A percentile compares a stretch with the other conserved stretches of the same genome.
Evolutionary conservation across 2,113 vertebrate genomes (phyloP).

Genomic region (Alaudala cheleensis): DNA sequence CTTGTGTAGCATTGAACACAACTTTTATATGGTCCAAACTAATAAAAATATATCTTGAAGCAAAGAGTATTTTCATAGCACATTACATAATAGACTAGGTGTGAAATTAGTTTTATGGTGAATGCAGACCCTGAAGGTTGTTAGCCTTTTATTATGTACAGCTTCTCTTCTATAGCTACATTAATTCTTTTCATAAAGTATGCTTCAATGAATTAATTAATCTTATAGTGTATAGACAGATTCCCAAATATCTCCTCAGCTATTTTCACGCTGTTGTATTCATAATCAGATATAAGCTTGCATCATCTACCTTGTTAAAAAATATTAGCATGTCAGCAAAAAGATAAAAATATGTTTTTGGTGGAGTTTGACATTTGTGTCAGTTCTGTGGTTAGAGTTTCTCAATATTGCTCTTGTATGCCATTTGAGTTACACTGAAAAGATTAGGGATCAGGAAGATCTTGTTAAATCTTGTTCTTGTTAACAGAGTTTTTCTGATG

Average conservation of each 20-base stretch:
- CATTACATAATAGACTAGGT: slow-evolving; percentile 77
- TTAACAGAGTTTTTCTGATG: background rate
- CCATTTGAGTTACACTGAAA: background rate
- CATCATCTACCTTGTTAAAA: background rate
- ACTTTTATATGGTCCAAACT: background rate
- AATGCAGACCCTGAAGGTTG: slow-evolving; percentile 64
- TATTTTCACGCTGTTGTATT: background rate
- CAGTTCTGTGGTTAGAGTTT: background rate
- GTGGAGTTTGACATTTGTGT: background rate
- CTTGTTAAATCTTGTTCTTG: background rate
- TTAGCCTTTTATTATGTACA: slow-evolving; percentile 61
- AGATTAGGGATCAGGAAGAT: background rate
- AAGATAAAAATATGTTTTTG: background rate
- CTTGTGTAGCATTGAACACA: background rate
- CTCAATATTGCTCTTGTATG: background rate
- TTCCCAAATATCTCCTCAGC: background rate
- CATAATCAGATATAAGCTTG: background rate
- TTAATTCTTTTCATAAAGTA: slow-evolving; percentile 50
- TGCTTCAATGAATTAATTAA: slow-evolving; percentile 31
- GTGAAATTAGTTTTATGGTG: slow-evolving; percentile 78
- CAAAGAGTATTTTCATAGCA: slow-evolving; percentile 71
- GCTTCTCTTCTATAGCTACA: slow-evolving; percentile 6
- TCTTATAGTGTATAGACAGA: background rate
- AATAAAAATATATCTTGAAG: slow-evolving; percentile 60
- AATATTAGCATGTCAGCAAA: background rate